phyloP scores from a whole-genome alignment of 2,113 vertebrate species.

The Apus apus region DNA sequence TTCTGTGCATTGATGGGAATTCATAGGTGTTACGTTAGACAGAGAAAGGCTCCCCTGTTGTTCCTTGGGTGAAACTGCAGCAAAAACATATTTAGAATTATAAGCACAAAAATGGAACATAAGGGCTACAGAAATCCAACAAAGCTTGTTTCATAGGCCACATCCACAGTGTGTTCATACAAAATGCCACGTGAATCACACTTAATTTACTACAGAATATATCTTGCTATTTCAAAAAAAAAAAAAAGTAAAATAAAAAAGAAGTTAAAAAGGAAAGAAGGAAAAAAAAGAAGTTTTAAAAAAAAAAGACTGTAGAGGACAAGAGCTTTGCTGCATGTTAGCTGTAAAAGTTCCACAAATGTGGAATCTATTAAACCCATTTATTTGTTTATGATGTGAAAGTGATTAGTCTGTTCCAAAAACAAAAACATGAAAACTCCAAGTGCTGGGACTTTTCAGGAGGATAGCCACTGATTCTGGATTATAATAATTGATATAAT shows the following conservation, averaged over 20 bases:
- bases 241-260: background rate
- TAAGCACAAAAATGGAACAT: conserved; percentile 31
- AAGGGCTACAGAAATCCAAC: conserved; percentile 57
- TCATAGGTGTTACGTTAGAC: conserved; percentile 8
- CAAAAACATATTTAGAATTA: conserved; percentile 13
- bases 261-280: background rate
- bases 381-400: conserved; percentile 67
- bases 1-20: conserved; percentile 3
- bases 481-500: background rate
- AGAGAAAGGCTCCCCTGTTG: conserved; percentile 62
- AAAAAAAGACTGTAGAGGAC: background rate
- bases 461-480: background rate
- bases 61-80: conserved; percentile 38
- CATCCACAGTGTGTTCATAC: background rate
- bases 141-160: conserved; percentile 65
- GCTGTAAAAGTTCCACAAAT: conserved; percentile 40
- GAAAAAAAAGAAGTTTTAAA: too few relatives aligned
- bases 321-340: conserved; percentile 38
- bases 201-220: conserved; percentile 66
- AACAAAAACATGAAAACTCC: conserved; percentile 12
- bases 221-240: conserved; percentile 10
- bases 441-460: background rate
- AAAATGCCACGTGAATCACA: conserved; percentile 54
- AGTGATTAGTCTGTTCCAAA: conserved; percentile 50
- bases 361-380: conserved; percentile 52